Percentiles rank a stretch among this genome's conserved stretches.
phyloP scores from a whole-genome alignment of 2,888 invertebrate species.

The Pyrocoelia pectoralis region DNA sequence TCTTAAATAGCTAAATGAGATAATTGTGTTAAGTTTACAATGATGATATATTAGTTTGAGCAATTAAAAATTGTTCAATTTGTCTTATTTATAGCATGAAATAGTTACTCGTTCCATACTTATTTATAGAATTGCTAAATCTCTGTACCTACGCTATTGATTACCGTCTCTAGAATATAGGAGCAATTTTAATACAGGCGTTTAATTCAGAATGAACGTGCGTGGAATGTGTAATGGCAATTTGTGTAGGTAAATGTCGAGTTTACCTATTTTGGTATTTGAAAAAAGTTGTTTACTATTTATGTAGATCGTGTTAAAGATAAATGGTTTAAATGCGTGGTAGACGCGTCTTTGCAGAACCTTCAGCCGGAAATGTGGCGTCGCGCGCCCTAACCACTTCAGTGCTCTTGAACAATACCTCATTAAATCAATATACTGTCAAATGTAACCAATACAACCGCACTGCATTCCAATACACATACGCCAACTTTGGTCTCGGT shows the following conservation, averaged over 20 bases:
- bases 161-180: too few species aligned
- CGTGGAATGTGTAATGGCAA: background rate
- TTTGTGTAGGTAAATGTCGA: background rate
- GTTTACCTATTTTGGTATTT: slow-evolving; percentile 1
- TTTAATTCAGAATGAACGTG: too few species aligned
- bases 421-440: slow-evolving; percentile 56
- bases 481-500: slow-evolving; percentile 27
- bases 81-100: too few species aligned
- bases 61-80: too few species aligned
- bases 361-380: slow-evolving; percentile 55
- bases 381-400: slow-evolving; percentile 57
- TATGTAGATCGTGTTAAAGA: slow-evolving; percentile 16
- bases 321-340: slow-evolving; percentile 17
- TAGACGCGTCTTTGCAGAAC: slow-evolving; percentile 47
- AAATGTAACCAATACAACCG: slow-evolving; percentile 43
- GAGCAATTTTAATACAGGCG: too few species aligned
- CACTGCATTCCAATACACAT: slow-evolving; percentile 30
- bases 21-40: too few species aligned
- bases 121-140: too few species aligned
- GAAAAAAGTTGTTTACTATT: slow-evolving; percentile 8
- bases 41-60: too few species aligned
- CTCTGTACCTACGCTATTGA: too few species aligned
- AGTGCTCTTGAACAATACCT: slow-evolving; percentile 57
- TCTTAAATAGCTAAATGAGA: too few species aligned
- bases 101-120: too few species aligned